phyloP scores from a whole-genome alignment of 1,140 invertebrate species.

The Drosophila varians region DNA sequence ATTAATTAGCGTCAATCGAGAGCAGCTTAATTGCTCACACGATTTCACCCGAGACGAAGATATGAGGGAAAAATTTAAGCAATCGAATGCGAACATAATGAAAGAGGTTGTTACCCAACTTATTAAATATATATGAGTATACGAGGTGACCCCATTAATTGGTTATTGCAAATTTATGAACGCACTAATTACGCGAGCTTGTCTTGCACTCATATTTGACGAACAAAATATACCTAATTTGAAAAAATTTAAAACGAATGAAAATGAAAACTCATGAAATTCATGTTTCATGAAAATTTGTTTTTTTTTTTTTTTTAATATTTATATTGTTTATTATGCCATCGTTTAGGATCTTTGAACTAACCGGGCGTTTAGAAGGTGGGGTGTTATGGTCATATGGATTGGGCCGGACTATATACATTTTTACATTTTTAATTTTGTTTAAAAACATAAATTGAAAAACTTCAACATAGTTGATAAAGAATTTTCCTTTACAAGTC shows the following conservation, averaged over 20 bases:
- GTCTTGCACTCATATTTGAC: background rate
- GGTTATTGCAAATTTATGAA: constrained; percentile 11
- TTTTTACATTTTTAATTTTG: too few species aligned
- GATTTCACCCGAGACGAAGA: constrained; percentile 46
- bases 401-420: too few species aligned
- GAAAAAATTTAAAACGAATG: too few species aligned
- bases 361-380: too few species aligned
- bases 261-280: too few species aligned
- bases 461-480: background rate
- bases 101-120: background rate
- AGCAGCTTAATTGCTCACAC: constrained; percentile 56
- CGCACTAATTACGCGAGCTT: constrained; percentile 2
- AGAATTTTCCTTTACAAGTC: background rate
- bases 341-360: too few species aligned
- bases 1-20: constrained; percentile 70
- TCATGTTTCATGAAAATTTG: too few species aligned
- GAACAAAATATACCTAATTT: background rate
- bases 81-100: constrained; percentile 22
- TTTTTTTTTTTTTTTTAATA: too few species aligned
- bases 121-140: constrained; percentile 12
- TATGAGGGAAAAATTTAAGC: constrained; percentile 3
- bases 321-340: too few species aligned
- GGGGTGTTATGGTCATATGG: too few species aligned
- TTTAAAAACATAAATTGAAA: background rate
- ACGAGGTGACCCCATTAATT: constrained; percentile 16